phyloP scores from a whole-genome alignment of 1,140 invertebrate genomes.

The Antheraea pernyi region DNA sequence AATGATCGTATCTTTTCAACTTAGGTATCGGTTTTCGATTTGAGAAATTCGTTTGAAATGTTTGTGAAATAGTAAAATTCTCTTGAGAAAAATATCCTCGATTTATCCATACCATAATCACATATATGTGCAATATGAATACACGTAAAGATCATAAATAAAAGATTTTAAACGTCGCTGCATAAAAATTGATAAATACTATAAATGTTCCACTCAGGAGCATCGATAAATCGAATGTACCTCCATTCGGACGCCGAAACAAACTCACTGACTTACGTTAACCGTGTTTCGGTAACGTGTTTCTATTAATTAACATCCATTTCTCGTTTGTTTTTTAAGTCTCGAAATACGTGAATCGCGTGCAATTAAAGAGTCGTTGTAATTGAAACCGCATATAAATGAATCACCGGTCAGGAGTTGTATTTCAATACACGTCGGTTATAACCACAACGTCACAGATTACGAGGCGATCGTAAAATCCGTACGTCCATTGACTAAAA shows the following conservation, averaged over 20 bases:
- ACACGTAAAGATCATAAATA: background rate
- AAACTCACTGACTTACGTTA: background rate
- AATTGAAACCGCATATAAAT: constrained; percentile 60
- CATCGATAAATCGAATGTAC: background rate
- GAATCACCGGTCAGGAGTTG: constrained; percentile 45
- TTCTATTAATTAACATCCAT: background rate
- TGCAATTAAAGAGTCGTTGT: constrained; percentile 34
- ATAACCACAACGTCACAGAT: constrained; percentile 61
- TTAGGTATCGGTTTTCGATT: constrained; percentile 29
- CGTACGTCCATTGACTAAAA: constrained; percentile 68
- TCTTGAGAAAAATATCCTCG: no score
- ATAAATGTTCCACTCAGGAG: background rate
- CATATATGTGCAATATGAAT: background rate
- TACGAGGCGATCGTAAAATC: constrained; percentile 71
- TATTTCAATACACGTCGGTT: constrained; percentile 37
- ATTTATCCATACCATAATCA: no score
- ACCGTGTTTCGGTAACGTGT: background rate
- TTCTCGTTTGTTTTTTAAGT: background rate
- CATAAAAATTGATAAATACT: background rate
- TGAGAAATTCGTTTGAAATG: constrained; percentile 9
- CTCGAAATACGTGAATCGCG: constrained; percentile 18
- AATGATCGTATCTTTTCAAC: constrained; percentile 23
- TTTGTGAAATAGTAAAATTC: background rate
- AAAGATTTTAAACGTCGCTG: background rate
- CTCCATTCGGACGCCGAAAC: background rate